Percentiles rank a stretch among this genome's conserved stretches.
Evolutionary conservation across 2,797 vertebrate species (phyloP).

Genomic region (Steatocranus sp.): DNA sequence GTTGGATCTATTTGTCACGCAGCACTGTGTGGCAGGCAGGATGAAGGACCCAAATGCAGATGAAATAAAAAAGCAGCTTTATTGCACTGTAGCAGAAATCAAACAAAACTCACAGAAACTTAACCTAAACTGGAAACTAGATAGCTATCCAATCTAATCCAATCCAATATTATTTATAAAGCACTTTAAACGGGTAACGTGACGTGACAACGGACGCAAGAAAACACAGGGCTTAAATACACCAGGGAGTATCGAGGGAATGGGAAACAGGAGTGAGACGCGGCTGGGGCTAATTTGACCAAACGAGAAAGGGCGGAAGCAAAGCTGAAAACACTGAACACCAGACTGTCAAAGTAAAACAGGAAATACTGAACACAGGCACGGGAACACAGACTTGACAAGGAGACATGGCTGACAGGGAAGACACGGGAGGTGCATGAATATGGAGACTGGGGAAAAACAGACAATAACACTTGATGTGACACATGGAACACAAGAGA

Average conservation of each 20-base stretch:
- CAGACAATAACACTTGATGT: neutral
- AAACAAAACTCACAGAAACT: neutral
- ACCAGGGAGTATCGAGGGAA: neutral
- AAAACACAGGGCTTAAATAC: neutral
- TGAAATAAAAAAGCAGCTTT: neutral
- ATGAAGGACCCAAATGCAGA: neutral
- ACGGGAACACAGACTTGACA: neutral
- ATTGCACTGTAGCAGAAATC: neutral
- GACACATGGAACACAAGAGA: neutral
- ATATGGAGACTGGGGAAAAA: neutral
- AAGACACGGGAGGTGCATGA: neutral
- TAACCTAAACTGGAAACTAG: neutral
- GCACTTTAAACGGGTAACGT: rapidly evolving
- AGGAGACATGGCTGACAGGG: neutral
- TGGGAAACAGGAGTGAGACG: neutral
- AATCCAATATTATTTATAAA: rapidly evolving
- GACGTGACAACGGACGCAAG: rapidly evolving
- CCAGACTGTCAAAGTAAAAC: neutral
- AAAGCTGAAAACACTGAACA: neutral
- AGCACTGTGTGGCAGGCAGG: neutral
- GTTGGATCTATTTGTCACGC: neutral
- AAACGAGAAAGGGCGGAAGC: neutral
- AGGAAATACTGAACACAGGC: neutral
- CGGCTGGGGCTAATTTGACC: neutral
- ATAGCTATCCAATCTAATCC: neutral